Evolutionary conservation across 1,140 invertebrate genomes (phyloP), one percentile per base, ranked within the genome.

Genomic region (Pseudomyrmex cubaensis): DNA sequence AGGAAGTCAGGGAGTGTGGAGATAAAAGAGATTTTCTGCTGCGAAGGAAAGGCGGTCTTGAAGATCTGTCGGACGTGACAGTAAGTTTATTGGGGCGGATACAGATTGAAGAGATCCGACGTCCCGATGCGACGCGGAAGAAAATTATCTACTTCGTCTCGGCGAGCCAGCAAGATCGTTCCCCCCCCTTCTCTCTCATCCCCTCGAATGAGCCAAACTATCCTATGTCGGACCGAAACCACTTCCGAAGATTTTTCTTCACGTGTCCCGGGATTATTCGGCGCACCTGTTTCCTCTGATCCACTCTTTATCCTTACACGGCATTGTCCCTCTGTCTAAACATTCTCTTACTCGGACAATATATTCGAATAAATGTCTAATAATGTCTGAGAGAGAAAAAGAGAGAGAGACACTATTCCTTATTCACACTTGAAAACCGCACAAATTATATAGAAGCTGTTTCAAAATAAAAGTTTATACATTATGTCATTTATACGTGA

Each of bases 91-190:
- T 86, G 86, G 84, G 61, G 54, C 70, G 84, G 82, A 86, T 87
- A 87, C 86, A 78, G 86, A 87, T 86, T 84, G 84, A 80, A 57
- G 56, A 75, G 84, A 87, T 87, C 72, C 83, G 59, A 82, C 72
- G 57, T 69, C 46, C 63, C 67, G 84, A 86, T 87, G 67, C 78
- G 78, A 83, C 69, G 70, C 25, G 56, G 20, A 74, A 80, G 84
- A 86, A 85, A 87, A 87, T 87, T 87, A 87, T 86, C 86, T 66
- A 86, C 84, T 87, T 87, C 85, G 84, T 87, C 84, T 87, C 72
- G n/a, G 57, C 69, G 74, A 59, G 46, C 20, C 66, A 20, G 50
- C 50, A 35, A n/a, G 59, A 76, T 85, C 72, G 83, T 10, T 52
- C 35, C 2, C 0, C 25, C 25, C 3, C 25, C 3, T 35, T 25